Evolutionary conservation across 2,888 invertebrate species (phyloP).

Genomic region (Dolichomitus sp.): DNA sequence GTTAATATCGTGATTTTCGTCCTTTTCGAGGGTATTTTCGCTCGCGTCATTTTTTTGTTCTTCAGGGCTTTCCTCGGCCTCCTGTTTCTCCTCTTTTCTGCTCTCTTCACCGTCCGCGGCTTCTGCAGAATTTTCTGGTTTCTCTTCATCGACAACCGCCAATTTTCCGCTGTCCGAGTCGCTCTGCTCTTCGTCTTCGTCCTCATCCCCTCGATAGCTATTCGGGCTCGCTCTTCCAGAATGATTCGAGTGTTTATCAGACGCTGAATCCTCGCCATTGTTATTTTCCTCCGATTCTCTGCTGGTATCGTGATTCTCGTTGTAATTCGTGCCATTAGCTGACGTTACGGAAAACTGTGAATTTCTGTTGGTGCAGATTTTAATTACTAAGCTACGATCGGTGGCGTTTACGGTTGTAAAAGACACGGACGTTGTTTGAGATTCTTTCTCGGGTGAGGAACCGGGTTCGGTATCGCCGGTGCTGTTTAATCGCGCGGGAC

Average conservation of each 20-base stretch:
- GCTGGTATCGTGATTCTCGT: conserved; percentile 70
- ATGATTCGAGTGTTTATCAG: conserved; percentile 63
- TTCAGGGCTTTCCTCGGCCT: conserved; percentile 48
- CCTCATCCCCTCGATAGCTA: conserved; percentile 72
- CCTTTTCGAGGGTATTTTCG: conserved; percentile 45
- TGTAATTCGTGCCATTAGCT: conserved; percentile 47
- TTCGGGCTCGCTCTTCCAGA: conserved; percentile 67
- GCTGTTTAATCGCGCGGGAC: conserved; percentile 4
- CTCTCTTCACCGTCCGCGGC: conserved; percentile 47
- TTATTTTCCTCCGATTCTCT: conserved; percentile 66
- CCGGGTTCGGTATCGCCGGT: conserved; percentile 45
- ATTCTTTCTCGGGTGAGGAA: conserved; percentile 67
- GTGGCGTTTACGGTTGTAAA: conserved; percentile 78
- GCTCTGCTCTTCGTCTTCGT: conserved; percentile 77
- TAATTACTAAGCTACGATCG: conserved; percentile 83
- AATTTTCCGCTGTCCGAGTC: conserved; percentile 82
- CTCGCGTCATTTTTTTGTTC: conserved; percentile 22
- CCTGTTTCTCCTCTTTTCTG: conserved; percentile 44
- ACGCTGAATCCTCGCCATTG: conserved; percentile 66
- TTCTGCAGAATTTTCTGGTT: conserved; percentile 70
- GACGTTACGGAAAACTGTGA: conserved; percentile 81
- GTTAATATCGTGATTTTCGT: conserved; percentile 8
- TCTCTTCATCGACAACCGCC: conserved; percentile 75
- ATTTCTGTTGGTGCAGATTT: conserved; percentile 84
- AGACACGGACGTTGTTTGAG: conserved; percentile 75